Conservation (phyloP, 2,113 vertebrate genomes). For the Nymphicus hollandicus region DNA sequence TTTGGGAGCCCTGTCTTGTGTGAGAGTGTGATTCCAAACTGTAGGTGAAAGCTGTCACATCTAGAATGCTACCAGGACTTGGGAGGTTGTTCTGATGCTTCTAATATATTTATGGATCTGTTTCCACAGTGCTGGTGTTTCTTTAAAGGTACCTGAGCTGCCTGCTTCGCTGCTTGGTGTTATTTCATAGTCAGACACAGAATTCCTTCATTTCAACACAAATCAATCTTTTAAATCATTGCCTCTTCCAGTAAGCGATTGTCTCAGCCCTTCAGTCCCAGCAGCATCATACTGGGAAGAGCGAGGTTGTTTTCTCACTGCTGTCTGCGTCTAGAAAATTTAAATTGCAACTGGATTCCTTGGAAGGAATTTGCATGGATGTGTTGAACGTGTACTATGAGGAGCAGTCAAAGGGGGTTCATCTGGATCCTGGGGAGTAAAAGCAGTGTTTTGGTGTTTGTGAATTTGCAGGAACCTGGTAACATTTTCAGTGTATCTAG, state of each 20-base stretch:
- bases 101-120: background rate
- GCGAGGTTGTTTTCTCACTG: background rate
- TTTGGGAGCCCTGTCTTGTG: background rate
- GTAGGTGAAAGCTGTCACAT: background rate
- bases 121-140: conserved; percentile 5
- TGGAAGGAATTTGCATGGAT: background rate
- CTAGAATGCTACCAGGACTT: background rate
- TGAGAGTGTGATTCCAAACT: background rate
- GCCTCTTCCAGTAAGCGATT: background rate
- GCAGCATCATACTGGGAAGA: background rate
- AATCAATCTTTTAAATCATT: background rate
- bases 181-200: conserved; percentile 5
- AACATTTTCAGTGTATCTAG: background rate
- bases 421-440: background rate
- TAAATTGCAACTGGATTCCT: background rate
- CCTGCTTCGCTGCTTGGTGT: conserved; percentile 12
- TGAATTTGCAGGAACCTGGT: background rate
- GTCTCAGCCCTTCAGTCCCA: background rate
- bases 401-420: background rate
- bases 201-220: background rate
- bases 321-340: background rate
- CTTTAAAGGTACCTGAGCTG: conserved; percentile 12
- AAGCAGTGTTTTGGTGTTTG: background rate
- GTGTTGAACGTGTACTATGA: background rate
- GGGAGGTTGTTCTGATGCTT: background rate